Conservation (phyloP, 2,797 vertebrate genomes). For the Microhierax caerulescens region DNA sequence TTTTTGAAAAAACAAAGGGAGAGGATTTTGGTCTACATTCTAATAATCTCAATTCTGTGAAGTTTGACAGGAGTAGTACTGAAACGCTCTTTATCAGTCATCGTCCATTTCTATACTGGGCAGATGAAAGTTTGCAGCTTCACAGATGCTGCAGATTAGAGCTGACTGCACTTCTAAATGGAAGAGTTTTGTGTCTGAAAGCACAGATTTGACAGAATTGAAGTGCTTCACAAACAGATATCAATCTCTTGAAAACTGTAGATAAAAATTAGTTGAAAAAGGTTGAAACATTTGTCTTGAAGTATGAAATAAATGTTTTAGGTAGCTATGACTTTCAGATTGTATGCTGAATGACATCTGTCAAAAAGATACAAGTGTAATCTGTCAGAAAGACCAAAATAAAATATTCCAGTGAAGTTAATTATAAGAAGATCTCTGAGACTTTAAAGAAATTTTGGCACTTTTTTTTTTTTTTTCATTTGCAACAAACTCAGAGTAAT, state of each 20-base stretch:
- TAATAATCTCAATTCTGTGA: neutral
- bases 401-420: neutral
- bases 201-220: neutral
- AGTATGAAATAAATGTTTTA: neutral
- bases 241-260: neutral
- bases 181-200: neutral
- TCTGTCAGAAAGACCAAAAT: neutral
- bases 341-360: neutral
- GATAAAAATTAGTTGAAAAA: neutral
- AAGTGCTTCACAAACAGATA: constrained; percentile 19
- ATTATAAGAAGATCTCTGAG: neutral
- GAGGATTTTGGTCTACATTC: neutral
- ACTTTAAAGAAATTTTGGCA: neutral
- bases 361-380: neutral
- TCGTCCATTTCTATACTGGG: neutral
- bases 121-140: constrained; percentile 1
- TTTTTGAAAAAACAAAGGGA: neutral
- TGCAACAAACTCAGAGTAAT: neutral
- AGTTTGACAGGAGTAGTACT: neutral
- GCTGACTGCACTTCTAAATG: neutral
- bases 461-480: neutral
- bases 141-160: neutral
- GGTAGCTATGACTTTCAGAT: neutral
- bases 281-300: neutral
- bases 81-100: neutral